Base-by-base conservation (phyloP, 2,888 invertebrate genomes). In the Euclidia mi region DNA sequence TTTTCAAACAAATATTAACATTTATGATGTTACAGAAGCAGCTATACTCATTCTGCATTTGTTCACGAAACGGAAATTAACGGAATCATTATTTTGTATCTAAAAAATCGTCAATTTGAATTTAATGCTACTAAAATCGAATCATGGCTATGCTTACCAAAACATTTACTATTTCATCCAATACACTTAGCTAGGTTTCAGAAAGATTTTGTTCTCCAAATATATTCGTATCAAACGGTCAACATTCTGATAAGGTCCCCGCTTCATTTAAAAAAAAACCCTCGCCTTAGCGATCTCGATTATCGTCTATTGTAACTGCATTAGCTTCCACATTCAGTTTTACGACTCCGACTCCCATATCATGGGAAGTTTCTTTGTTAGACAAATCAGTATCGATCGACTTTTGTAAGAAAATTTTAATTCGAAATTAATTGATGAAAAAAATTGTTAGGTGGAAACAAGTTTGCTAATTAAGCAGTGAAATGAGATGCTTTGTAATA, bases 401-500 rank as follows among this genome's bases (percentile, higher is more conserved):
- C 65, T 71, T 74, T 77, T 70, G 68, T 59, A 55, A 47, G 57
- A 65, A 76, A 71, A 75, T 78, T 78, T 77, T 76, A 77, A 82
- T 82, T 76, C 55, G 41, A 79, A 79, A 75, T 80, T 78, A 75
- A 78, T 67, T 72, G 63, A 57, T 55, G 64, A 32, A 46, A 52
- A 46, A 47, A 18, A 43, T n/a, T n/a, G 53, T 57, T 62, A 12
- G 56, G 51, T 58, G 56, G 58, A 58, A 71, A 59, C 53, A 75
- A 75, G 58, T 72, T 75, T 67, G 55, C 25, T 71, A 61, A 67
- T 71, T 64, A 64, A 56, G 45, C 41, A 28, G 25, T 47, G 28
- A 55, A 70, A 62, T 49, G 41, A 38, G 65, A 49, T 51, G 61
- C 53, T 70, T 47, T 48, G 52, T 57, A 41, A 67, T 35, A 25